Base-by-base conservation (phyloP, 2,113 vertebrate species). In the Scomber japonicus region DNA sequence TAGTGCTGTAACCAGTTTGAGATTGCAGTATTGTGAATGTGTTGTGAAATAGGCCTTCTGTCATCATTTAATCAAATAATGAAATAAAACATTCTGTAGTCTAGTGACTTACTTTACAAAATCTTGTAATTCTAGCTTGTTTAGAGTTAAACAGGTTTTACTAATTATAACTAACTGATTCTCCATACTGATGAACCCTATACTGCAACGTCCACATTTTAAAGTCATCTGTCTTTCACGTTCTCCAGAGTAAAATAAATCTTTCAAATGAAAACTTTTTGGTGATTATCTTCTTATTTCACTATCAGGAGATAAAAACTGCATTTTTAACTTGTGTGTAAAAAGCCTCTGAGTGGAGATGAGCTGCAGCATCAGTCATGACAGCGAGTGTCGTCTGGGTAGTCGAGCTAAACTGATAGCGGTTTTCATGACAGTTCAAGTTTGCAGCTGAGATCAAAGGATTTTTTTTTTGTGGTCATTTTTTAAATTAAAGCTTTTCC, bases 351-450 rank as follows among this genome's bases (percentile, higher is more conserved):
- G 50, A 83, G 50, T 62, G 45, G 71, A 71, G 48, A 72, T 49
- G 35, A 81, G 63, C 45, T 24, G 11, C 27, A 3, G 66, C 79
- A 57, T 17, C 60, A 69, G 63, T 74, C 79, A 68, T 80, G 80
- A 89, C 78, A 75, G 81, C 50, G 62, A 84, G 49, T 24, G 4
- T 61, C 15, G 5, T 77, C 64, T 45, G 21, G 73, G 74, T 76
- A 79, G 57, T 24, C 12, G 46, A 66, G 48, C 67, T 71, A 44
- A 70, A 65, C 40, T 45, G 78, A 75, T 59, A 69, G 57, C 3
- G 16, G 66, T 72, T 86, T 79, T 61, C 69, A 54, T 67, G 68
- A 59, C 55, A 71, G 71, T 64, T 75, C 63, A 59, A 49, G 21
- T 78, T 53, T 17, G 69, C 53, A 75, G 62, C 27, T 71, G 49